A percentile compares a stretch with the other conserved stretches of the same genome.
Evolutionary conservation across 2,113 vertebrate species (phyloP).

Genomic region (Aegotheles bennettii): DNA sequence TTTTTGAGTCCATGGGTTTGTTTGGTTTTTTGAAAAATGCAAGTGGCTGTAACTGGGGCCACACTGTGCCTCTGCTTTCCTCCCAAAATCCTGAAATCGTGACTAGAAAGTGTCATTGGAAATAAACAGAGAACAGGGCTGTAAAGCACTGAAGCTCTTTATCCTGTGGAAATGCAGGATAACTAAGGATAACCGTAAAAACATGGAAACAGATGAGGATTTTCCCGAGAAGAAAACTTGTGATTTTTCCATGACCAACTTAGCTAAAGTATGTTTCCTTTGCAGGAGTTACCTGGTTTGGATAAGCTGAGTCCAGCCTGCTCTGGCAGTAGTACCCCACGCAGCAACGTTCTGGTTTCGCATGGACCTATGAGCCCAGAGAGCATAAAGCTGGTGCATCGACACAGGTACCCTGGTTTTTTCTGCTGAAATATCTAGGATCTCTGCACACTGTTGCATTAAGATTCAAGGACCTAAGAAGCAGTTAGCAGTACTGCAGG

Average conservation of each 20-base stretch:
- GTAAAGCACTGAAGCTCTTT: background rate
- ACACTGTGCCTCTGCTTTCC: background rate
- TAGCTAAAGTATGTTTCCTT: conserved; percentile 13
- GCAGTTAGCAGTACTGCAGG: background rate
- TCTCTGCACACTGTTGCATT: background rate
- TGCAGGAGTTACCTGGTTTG: conserved; percentile 86
- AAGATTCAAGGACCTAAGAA: background rate
- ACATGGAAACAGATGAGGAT: background rate
- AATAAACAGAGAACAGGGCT: background rate
- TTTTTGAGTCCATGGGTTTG: background rate
- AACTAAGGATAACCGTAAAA: background rate
- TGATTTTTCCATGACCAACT: background rate
- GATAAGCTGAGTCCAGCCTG: conserved; percentile 88
- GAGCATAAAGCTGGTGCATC: conserved; percentile 86
- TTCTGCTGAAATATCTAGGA: background rate
- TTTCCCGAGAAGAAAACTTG: background rate
- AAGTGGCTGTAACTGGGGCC: background rate
- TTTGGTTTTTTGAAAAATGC: background rate
- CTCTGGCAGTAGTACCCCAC: conserved; percentile 81
- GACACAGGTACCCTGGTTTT: conserved; percentile 80
- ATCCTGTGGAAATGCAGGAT: background rate
- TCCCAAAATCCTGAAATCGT: background rate
- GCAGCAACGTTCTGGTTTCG: conserved; percentile 82
- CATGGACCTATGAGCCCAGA: conserved; percentile 91
- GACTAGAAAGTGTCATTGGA: background rate